A percentile compares a stretch with the other conserved stretches of the same genome.
These are phyloP conservation scores for Rapana venosa DNA, from an alignment of 2,888 invertebrate genomes.

Conservation along the genomic window DNA sequence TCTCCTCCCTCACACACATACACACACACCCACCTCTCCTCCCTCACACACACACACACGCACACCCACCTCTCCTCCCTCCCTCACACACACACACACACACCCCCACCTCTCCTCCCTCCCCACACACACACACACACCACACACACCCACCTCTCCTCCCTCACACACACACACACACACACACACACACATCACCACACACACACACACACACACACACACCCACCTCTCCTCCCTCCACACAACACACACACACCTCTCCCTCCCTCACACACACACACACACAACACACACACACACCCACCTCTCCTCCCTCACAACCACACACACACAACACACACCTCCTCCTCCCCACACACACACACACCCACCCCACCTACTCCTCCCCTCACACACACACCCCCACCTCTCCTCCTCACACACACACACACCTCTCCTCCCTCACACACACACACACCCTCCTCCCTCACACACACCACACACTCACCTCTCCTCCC, in stretches of 20 bases:
- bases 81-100: neutral
- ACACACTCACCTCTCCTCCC: neutral
- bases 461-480: neutral
- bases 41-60: neutral
- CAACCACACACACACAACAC: neutral
- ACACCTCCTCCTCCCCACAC: neutral
- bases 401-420: no score
- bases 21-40: neutral
- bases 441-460: neutral
- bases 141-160: neutral
- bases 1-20: neutral
- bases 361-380: no score
- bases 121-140: neutral
- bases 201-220: neutral
- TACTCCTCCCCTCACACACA: neutral
- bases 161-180: neutral
- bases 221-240: no score
- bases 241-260: neutral
- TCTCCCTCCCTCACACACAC: no score
- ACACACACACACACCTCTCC: slow-evolving; percentile 42
- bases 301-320: neutral
- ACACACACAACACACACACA: neutral
- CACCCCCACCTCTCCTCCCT: neutral
- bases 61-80: neutral
- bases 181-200: neutral